Conservation (phyloP, 2,113 vertebrate species). For the Dissostichus mawsoni region DNA sequence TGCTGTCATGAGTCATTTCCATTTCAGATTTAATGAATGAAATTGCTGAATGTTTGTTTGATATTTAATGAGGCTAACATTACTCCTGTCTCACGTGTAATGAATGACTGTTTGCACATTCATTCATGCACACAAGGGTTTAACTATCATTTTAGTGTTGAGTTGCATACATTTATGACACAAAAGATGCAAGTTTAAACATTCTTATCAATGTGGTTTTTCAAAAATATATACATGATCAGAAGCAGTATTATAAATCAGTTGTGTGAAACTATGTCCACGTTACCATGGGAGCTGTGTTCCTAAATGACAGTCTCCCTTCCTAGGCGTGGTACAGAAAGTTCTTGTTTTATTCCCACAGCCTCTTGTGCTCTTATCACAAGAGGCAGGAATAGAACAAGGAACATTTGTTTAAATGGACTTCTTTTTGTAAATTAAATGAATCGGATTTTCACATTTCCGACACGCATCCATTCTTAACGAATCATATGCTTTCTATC, state of each 20-base stretch:
- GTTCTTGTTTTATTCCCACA: slow-evolving; percentile 36
- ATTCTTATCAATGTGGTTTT: background rate
- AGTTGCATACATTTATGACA: background rate
- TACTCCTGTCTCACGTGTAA: slow-evolving; percentile 16
- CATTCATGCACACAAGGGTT: slow-evolving; percentile 3
- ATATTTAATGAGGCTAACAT: slow-evolving; percentile 9
- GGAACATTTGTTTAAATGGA: slow-evolving; percentile 50
- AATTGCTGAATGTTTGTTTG: background rate
- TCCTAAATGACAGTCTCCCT: slow-evolving; percentile 75
- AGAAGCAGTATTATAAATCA: background rate
- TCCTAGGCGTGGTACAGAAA: slow-evolving; percentile 82
- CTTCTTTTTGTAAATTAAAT: too few relatives aligned
- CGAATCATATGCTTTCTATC: too few relatives aligned
- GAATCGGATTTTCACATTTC: too few relatives aligned
- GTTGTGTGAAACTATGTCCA: slow-evolving; percentile 49
- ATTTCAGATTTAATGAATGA: slow-evolving; percentile 32
- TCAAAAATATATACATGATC: background rate
- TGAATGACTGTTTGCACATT: background rate
- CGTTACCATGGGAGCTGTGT: slow-evolving; percentile 82
- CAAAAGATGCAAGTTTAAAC: background rate
- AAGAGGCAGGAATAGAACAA: slow-evolving; percentile 47
- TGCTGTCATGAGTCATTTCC: slow-evolving; percentile 47
- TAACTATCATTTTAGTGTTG: background rate
- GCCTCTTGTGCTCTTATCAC: slow-evolving; percentile 57
- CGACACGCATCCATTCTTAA: too few relatives aligned